Conservation (phyloP, 2,888 invertebrate genomes). For the Magallana nippona region DNA sequence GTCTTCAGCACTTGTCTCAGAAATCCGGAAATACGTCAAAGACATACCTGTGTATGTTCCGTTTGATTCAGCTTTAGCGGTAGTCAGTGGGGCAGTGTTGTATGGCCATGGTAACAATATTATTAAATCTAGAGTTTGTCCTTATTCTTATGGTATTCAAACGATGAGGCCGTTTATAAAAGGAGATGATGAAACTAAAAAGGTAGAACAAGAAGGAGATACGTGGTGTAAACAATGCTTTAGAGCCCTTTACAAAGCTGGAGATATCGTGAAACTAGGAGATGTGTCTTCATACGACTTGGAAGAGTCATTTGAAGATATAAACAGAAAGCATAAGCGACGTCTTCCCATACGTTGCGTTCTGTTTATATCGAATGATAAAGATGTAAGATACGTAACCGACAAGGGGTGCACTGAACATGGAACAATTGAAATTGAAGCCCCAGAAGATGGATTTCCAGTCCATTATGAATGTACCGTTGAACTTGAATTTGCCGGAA, state of each 20-base stretch:
- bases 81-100: conserved; percentile 44
- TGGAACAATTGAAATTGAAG: conserved; percentile 39
- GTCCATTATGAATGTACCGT: conserved; percentile 36
- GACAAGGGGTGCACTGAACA: conserved; percentile 34
- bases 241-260: conserved; percentile 2
- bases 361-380: conserved; percentile 25
- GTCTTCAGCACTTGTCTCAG: background rate
- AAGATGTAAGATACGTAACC: conserved; percentile 35
- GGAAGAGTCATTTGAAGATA: conserved; percentile 19
- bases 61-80: conserved; percentile 37
- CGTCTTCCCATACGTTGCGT: conserved; percentile 5
- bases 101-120: conserved; percentile 44
- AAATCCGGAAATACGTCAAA: conserved; percentile 29
- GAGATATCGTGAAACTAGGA: background rate
- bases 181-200: conserved; percentile 26
- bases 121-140: conserved; percentile 2
- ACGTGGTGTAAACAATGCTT: conserved; percentile 31
- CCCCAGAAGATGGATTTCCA: conserved; percentile 39
- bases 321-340: background rate
- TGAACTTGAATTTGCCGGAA: conserved; percentile 45
- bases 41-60: conserved; percentile 39
- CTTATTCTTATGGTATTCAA: conserved; percentile 26
- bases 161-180: conserved; percentile 21
- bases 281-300: background rate
- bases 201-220: conserved; percentile 11